Evolutionary conservation across 2,797 vertebrate species (phyloP).

Genomic region (Acanthiza pusilla): DNA sequence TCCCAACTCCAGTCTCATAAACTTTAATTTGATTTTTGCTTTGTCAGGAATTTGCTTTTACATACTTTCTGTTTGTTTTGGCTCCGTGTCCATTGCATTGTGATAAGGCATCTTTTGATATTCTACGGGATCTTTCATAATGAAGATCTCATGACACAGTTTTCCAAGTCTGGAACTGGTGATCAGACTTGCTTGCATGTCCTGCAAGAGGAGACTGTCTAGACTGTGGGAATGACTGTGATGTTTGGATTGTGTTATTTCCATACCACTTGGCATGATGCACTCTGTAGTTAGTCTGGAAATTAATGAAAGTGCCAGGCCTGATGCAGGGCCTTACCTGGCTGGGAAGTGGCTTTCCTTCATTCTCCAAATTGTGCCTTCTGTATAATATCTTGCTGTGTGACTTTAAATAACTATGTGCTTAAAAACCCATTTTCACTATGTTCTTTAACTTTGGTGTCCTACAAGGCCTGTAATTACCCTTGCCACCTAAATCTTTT

Average conservation of each 20-base stretch:
- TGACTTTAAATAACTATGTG: background rate
- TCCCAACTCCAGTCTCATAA: background rate
- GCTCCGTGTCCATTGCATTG: background rate
- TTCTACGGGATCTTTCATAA: slow-evolving; percentile 9
- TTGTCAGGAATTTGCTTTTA: slow-evolving; percentile 37
- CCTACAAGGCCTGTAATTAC: background rate
- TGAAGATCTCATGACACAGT: slow-evolving; percentile 40
- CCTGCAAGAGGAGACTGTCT: slow-evolving; percentile 50
- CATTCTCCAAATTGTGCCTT: background rate
- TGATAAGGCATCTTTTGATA: slow-evolving; percentile 52
- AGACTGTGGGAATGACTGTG: slow-evolving; percentile 64
- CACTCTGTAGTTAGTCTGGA: slow-evolving; percentile 5
- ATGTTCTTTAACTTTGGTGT: background rate
- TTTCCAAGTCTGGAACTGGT: slow-evolving; percentile 50
- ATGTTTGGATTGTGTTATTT: slow-evolving; percentile 58
- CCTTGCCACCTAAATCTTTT: background rate
- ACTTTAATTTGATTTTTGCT: slow-evolving; percentile 28
- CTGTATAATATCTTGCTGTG: background rate
- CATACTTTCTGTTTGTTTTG: slow-evolving; percentile 41
- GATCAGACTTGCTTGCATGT: slow-evolving; percentile 13
- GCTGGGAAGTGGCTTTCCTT: background rate
- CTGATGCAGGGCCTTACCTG: background rate
- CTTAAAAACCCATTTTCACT: background rate
- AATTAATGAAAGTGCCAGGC: background rate
- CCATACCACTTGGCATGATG: background rate